phyloP scores from a whole-genome alignment of 1,140 invertebrate genomes.

The Drosophila pseudoananassae region DNA sequence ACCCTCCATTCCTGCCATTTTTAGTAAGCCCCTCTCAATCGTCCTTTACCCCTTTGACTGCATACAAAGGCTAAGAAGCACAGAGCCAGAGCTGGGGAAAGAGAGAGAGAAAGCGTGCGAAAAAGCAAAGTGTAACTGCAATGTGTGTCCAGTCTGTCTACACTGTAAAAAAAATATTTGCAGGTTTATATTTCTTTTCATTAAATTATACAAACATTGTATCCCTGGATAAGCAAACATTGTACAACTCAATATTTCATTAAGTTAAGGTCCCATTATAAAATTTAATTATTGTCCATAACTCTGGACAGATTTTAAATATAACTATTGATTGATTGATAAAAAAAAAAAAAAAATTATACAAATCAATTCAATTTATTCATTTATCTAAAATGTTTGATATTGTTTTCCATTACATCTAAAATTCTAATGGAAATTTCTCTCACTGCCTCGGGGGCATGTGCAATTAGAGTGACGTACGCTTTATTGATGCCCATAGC shows the following conservation, averaged over 20 bases:
- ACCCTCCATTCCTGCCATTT: background rate
- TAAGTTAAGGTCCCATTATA: too few species aligned
- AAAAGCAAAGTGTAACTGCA: conserved; percentile 71
- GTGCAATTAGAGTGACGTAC: conserved; percentile 79
- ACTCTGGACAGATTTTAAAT: too few species aligned
- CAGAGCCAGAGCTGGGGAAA: background rate
- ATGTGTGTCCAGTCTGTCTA: conserved; percentile 52
- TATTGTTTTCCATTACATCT: background rate
- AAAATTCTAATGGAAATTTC: background rate
- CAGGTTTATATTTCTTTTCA: too few species aligned
- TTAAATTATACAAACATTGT: too few species aligned
- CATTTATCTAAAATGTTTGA: background rate
- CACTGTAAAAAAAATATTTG: background rate
- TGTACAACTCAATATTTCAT: too few species aligned
- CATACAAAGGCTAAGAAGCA: conserved; percentile 59
- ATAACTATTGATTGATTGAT: too few species aligned
- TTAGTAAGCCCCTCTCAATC: background rate
- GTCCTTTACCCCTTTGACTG: conserved; percentile 47
- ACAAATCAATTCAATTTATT: too few species aligned
- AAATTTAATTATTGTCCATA: too few species aligned
- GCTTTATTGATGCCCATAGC: conserved; percentile 76
- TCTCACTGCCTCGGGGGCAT: conserved; percentile 17
- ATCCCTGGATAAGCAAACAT: too few species aligned
- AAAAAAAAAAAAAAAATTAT: too few species aligned
- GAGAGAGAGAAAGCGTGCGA: conserved; percentile 44